phyloP scores from a whole-genome alignment of 1,140 invertebrate genomes.

The Micrasema minimum region DNA sequence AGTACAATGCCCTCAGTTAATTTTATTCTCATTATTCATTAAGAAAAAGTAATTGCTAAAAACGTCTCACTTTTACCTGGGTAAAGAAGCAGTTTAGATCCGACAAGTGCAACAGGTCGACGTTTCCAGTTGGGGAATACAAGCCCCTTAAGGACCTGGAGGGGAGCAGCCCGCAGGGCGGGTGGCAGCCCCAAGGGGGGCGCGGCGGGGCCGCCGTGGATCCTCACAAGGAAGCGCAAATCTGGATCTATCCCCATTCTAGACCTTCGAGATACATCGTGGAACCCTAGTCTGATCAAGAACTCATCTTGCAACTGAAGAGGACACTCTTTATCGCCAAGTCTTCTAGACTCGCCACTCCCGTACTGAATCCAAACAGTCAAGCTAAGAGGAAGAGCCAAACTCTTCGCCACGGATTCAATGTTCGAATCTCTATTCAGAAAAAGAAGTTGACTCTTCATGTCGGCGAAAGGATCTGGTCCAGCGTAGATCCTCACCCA shows the following conservation, averaged over 20 bases:
- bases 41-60: neutral
- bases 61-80: slow-evolving; percentile 59
- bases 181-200: slow-evolving; percentile 56
- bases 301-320: slow-evolving; percentile 73
- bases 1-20: too few relatives aligned
- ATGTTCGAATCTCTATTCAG: slow-evolving; percentile 70
- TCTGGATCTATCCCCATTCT: slow-evolving; percentile 75
- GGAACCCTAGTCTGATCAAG: slow-evolving; percentile 70
- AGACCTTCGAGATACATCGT: slow-evolving; percentile 67
- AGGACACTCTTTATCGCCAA: slow-evolving; percentile 68
- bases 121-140: slow-evolving; percentile 77
- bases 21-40: too few relatives aligned
- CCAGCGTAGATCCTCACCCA: slow-evolving; percentile 73
- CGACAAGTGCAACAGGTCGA: slow-evolving; percentile 69
- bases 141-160: slow-evolving; percentile 73
- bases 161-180: slow-evolving; percentile 68
- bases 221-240: slow-evolving; percentile 70
- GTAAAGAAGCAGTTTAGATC: slow-evolving; percentile 71
- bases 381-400: slow-evolving; percentile 69
- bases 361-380: slow-evolving; percentile 74
- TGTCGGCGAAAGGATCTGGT: slow-evolving; percentile 64
- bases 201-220: slow-evolving; percentile 70
- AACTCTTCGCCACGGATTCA: slow-evolving; percentile 70
- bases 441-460: slow-evolving; percentile 68
- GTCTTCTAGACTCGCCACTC: slow-evolving; percentile 67